Evolutionary conservation across 2,888 invertebrate species (phyloP), one percentile per base, ranked within the genome.

Genomic region (Thera obeliscata): DNA sequence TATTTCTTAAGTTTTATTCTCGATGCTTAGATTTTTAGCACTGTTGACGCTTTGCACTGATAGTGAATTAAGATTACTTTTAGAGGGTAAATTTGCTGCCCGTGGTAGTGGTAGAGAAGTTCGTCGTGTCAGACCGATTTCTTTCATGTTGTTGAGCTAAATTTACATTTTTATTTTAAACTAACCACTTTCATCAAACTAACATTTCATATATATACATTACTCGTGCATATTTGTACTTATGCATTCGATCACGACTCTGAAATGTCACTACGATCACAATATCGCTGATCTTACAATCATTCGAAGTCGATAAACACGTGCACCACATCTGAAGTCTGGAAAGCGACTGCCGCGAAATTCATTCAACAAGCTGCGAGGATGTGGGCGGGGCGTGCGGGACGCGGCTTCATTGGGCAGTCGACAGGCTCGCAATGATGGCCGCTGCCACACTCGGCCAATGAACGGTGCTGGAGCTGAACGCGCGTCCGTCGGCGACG

Each of bases 361-460:
- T 84, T 78, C 93, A 91, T 92, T 92, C 92, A 92, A 89, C 88
- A 90, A 86, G 87, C 89, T 72, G 80, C 81, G 80, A 88, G 86
- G 91, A 88, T 86, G 88, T 92, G 93, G 93, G 93, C 92, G 93
- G 93, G 91, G 93, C 92, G 91, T 80, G 92, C 88, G 91, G 91
- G 88, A 87, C 87, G 89, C 88, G 86, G 84, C 80, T 82, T 87
- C 84, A 93, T 93, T 93, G 93, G 93, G 84, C 83, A 84, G 84
- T 78, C 83, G 83, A 79, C 78, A 80, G 82, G 78, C 82, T 79
- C 81, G 81, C 88, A 86, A 81, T 86, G 87, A 93, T 93, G 93
- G 93, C 93, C 89, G 93, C 93, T 91, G 83, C 78, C 82, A 83
- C 93, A 93, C 86, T 92, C 81, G 87, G 89, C 93, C 93, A 93